phyloP scores from a whole-genome alignment of 2,113 vertebrate genomes.

The Alaudala cheleensis region DNA sequence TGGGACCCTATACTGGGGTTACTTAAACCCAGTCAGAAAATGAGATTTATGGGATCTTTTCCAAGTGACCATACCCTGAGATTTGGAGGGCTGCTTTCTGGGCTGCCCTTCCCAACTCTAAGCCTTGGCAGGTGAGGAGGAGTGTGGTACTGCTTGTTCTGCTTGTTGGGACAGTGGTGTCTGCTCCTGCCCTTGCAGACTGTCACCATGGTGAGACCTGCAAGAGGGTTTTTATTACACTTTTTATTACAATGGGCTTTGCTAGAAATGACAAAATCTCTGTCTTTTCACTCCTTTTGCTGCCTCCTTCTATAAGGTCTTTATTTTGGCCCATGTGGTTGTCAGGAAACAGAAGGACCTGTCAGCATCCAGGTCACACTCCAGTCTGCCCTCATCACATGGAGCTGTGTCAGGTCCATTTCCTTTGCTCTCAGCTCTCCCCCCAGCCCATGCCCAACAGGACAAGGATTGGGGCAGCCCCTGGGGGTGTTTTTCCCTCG shows the following conservation, averaged over 20 bases:
- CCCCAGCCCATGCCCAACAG: rapidly evolving
- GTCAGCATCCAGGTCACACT: not conserved
- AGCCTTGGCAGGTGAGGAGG: not conserved
- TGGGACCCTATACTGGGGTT: not conserved
- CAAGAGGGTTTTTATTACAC: not conserved
- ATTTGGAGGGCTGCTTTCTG: not conserved
- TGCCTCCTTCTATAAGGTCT: not conserved
- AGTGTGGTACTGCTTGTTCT: not conserved
- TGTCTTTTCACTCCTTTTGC: not conserved
- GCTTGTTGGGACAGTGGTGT: not conserved
- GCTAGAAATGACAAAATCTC: not conserved
- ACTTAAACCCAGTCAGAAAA: not conserved
- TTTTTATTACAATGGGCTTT: not conserved
- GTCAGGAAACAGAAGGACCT: not conserved
- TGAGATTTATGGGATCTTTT: not conserved
- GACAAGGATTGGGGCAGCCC: not conserved
- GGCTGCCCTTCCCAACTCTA: not conserved
- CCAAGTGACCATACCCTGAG: not conserved
- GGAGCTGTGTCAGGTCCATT: rapidly evolving
- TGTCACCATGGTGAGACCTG: not conserved
- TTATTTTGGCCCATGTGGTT: not conserved
- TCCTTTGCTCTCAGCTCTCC: not conserved
- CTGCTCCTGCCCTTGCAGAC: not conserved
- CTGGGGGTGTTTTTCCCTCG: not conserved
- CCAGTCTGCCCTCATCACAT: not conserved